Evolutionary conservation across 1,140 invertebrate species (phyloP), one percentile per base, ranked within the genome.

Genomic region (Acromyrmex echinatior): DNA sequence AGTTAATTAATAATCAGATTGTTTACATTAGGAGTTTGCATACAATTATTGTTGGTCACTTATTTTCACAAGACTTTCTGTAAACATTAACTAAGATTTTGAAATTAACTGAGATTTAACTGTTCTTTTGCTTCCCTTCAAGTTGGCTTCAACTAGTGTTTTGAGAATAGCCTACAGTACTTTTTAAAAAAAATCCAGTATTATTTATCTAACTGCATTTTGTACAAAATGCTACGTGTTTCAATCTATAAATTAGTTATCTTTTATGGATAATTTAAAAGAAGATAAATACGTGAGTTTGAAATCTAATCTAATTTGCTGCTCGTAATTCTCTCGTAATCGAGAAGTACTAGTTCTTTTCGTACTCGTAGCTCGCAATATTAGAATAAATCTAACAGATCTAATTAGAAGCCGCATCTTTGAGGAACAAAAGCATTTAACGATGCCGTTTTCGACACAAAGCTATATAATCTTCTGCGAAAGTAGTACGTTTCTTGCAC

Each of bases 1-100:
- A 31, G 63, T 81, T 58, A 56, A 56, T 70, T 80, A 25, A 14
- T 80, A 80, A 71, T 70, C 65, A 71, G 21, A 71, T 10, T 49
- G 12, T 71, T 81, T 49, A 25, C 0, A 10, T 70, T 70, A 71
- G 35, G 3, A 60, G 18, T 71, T 70, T 71, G 31, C 21, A 70
- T 39, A 70, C 7, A 21, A 66, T 68, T 58, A n/a, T 39, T 35
- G 9, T 70, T 63, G 16, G 1, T 39, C 70, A 39, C 16, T 65
- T 45, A 14, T 28, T 81, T 71, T 28, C 35, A 53, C 66, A 49
- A 53, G 4, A 56, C 7, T 16, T 70, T 10, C 7, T 65, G 21
- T 66, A 79, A 65, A 49, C 28, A 16, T 51, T 25, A 58, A 70
- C 68, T 76, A 21, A 56, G 45, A 31, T 51, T 39, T 35, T 18